Evolutionary conservation across 2,888 invertebrate genomes (phyloP).

Genomic region (Acrobasis repandana): DNA sequence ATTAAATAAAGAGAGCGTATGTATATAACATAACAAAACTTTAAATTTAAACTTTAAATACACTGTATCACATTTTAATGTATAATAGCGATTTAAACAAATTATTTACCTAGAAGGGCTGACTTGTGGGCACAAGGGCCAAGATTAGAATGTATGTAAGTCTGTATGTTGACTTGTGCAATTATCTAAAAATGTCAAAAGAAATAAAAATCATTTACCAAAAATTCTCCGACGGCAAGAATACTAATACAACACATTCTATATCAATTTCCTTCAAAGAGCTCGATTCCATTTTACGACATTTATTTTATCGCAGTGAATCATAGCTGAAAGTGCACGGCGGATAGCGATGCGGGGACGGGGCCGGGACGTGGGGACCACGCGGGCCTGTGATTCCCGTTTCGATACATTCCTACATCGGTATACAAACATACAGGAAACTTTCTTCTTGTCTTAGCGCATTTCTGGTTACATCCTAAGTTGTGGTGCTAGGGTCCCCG

Average conservation of each 20-base stretch:
- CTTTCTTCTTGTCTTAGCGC: no score
- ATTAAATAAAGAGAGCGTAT: no score
- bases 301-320: slow-evolving; percentile 47
- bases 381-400: slow-evolving; percentile 20
- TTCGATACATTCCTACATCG: slow-evolving; percentile 1
- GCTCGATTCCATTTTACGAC: slow-evolving; percentile 47
- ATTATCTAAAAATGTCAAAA: neutral
- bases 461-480: no score
- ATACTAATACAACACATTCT: slow-evolving; percentile 25
- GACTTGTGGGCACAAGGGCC: no score
- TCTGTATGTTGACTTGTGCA: no score
- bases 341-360: slow-evolving; percentile 22
- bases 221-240: slow-evolving; percentile 1
- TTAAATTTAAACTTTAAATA: no score
- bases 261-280: slow-evolving; percentile 52
- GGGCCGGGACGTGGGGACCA: slow-evolving; percentile 37
- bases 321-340: slow-evolving; percentile 35
- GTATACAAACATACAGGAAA: neutral
- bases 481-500: no score
- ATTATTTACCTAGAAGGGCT: no score
- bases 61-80: no score
- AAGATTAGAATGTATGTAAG: no score
- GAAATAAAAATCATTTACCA: neutral
- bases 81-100: no score
- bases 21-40: no score